A percentile compares a stretch with the other conserved stretches of the same genome.
phyloP scores from a whole-genome alignment of 2,797 vertebrate genomes.

The Vultur gryphus region DNA sequence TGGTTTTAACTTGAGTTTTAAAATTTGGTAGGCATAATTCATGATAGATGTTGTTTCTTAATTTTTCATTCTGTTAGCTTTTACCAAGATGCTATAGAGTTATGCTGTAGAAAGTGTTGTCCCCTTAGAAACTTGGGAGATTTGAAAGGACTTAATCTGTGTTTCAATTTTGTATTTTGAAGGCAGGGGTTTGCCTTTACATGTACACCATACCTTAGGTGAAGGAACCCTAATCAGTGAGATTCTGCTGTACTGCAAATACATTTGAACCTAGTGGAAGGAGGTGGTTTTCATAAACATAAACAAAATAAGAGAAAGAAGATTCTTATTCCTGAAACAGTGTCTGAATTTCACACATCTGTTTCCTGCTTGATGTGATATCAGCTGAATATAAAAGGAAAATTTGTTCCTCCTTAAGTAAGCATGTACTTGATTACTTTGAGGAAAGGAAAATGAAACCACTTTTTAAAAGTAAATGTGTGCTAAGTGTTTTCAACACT shows the following conservation, averaged over 20 bases:
- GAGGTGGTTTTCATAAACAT: not conserved
- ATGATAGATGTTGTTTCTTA: not conserved
- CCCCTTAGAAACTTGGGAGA: not conserved
- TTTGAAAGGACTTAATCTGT: not conserved
- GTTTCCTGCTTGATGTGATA: not conserved
- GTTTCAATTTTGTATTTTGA: not conserved
- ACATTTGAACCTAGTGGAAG: not conserved
- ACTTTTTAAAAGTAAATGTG: not conserved
- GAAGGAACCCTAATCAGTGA: not conserved
- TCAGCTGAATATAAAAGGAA: not conserved
- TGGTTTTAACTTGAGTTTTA: not conserved
- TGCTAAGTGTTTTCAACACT: not conserved
- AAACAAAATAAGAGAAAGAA: not conserved
- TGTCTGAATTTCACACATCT: not conserved
- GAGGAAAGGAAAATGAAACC: not conserved
- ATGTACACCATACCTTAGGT: fast-evolving
- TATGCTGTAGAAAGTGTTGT: not conserved
- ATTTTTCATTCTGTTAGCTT: not conserved
- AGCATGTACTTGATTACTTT: not conserved
- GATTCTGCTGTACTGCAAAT: not conserved
- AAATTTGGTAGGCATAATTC: not conserved
- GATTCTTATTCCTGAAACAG: not conserved
- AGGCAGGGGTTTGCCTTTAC: not conserved
- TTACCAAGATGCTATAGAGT: not conserved
- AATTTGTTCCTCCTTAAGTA: not conserved